phyloP scores from a whole-genome alignment of 2,797 vertebrate species.

The Mastacembelus armatus region DNA sequence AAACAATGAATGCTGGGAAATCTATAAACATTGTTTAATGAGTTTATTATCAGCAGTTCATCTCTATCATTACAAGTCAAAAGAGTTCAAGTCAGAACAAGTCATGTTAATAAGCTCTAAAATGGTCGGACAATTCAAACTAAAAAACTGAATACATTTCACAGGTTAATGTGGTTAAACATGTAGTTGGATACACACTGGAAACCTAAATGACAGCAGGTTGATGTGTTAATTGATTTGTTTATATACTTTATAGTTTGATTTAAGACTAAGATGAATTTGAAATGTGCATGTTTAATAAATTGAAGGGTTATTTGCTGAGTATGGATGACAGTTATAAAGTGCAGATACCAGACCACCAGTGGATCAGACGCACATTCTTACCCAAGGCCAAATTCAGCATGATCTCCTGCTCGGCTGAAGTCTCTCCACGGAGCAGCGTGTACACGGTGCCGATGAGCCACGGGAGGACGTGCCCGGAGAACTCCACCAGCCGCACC shows the following conservation, averaged over 20 bases:
- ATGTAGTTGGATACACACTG: background rate
- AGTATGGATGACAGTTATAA: background rate
- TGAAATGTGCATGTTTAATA: background rate
- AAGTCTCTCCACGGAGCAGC: slow-evolving; percentile 84
- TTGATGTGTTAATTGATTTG: no score
- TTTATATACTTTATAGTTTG: background rate
- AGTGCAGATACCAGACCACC: background rate
- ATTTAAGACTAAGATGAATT: no score
- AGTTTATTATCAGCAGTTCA: no score
- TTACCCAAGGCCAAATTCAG: slow-evolving; percentile 91
- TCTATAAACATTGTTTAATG: no score
- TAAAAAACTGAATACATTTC: no score
- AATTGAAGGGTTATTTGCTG: background rate
- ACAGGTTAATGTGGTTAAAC: no score
- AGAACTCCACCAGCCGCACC: slow-evolving; percentile 91
- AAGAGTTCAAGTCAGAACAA: no score
- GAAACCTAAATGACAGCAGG: background rate
- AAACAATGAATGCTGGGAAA: no score
- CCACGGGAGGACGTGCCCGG: slow-evolving; percentile 90
- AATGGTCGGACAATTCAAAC: no score
- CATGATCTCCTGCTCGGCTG: slow-evolving; percentile 87
- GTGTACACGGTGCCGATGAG: slow-evolving; percentile 87
- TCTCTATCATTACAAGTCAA: no score
- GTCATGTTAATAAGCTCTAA: no score
- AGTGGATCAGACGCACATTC: background rate